Evolutionary conservation across 2,888 invertebrate genomes (phyloP), one percentile per base, ranked within the genome.

Genomic region (Microplitis deprimator): DNA sequence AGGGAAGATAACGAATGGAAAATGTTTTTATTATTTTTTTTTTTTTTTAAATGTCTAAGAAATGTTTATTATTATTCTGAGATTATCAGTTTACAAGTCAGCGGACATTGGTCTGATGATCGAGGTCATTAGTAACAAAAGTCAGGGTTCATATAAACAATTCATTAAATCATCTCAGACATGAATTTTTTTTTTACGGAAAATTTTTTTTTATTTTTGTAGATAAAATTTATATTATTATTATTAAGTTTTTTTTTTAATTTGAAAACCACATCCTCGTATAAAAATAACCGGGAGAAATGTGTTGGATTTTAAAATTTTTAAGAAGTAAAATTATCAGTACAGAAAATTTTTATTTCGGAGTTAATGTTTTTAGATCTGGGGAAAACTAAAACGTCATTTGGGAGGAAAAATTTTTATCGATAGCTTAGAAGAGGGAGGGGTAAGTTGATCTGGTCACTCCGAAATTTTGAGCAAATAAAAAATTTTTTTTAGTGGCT

Each of bases 131-230:
- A 71, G 80, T 78, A 77, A 78, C 80, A 84, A 75, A 79, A 82
- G 84, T 85, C 85, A 85, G 81, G 82, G 84, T 82, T 84, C 83
- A 82, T 75, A 81, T 80, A 82, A 84, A 82, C 80, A 72, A 79
- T 78, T 75, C 82, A 79, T 81, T 81, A 82, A 84, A 82, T 83
- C 81, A 83, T 82, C 78, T 40, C 41, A 74, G 17, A 67, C 41
- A 16, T 65, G 38, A 40, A 64, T 61, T 16, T 72, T 38, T 38
- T 72, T 60, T 13, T 29, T 20, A 39, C 64, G 41, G 16, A 6
- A 72, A 38, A 61, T 72, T 29, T 62, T 38, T 17, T 70, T 59
- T 7, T 29, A 60, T n/a, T 60, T 60, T 1, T 29, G 29, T 29
- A 29, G 29, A 29, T 29, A 29, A 29, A 29, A 29, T 29, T 29